Percentiles rank a stretch among this genome's conserved stretches.
These are phyloP conservation scores for Hetaerina titia DNA, from an alignment of 2,888 invertebrate species.

Conservation along the genomic window DNA sequence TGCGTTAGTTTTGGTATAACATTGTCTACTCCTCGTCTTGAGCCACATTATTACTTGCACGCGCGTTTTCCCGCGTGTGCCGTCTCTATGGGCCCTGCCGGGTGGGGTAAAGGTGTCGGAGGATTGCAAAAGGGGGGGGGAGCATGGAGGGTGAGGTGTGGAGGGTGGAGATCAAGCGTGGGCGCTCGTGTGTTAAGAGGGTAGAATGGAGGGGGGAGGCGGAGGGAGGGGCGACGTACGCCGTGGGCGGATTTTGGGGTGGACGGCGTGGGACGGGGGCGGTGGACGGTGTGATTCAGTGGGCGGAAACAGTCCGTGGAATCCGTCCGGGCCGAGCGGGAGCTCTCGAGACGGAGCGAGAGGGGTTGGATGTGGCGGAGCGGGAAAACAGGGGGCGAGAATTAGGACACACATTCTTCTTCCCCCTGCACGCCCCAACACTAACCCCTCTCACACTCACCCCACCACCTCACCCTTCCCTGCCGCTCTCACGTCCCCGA, in stretches of 20 bases:
- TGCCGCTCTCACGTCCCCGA: neutral
- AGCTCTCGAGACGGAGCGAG: neutral
- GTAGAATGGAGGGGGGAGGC: neutral
- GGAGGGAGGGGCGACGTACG: neutral
- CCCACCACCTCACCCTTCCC: too few species aligned
- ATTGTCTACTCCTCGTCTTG: too few species aligned
- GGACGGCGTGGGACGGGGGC: neutral
- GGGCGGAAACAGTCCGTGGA: slow-evolving; percentile 16
- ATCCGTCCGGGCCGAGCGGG: neutral
- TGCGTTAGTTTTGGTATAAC: too few species aligned
- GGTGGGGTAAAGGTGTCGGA: neutral
- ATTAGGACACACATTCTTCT: slow-evolving; percentile 31
- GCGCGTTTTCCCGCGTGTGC: too few species aligned
- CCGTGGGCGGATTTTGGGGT: neutral
- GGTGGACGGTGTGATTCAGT: slow-evolving; percentile 19
- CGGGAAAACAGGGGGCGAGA: slow-evolving; percentile 23
- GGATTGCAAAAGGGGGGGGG: neutral
- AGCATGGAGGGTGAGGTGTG: neutral
- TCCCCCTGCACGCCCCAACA: neutral
- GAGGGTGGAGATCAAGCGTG: neutral
- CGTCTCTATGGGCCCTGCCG: neutral
- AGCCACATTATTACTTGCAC: too few species aligned
- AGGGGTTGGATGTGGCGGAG: neutral
- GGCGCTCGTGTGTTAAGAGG: neutral
- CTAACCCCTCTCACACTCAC: neutral